A percentile compares a stretch with the other conserved stretches of the same genome.
Conservation (phyloP, 2,797 vertebrate species). For the Oreochromis mossambicus region DNA sequence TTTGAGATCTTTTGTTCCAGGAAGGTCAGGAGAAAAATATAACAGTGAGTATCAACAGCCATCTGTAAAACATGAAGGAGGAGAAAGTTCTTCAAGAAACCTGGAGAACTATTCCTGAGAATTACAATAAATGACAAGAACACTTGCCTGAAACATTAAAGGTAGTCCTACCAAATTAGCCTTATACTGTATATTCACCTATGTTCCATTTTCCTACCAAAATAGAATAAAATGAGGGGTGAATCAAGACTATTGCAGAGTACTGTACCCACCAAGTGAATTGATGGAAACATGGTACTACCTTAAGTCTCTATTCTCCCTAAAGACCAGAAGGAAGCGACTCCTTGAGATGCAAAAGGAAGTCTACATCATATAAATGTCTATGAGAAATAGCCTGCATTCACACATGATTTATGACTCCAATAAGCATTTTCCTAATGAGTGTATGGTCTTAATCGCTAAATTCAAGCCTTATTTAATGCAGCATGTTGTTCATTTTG, state of each 20-base stretch:
- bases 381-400: neutral
- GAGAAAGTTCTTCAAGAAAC: neutral
- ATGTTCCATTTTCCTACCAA: neutral
- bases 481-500: neutral
- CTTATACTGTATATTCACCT: neutral
- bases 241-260: neutral
- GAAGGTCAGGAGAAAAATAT: neutral
- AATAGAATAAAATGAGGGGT: neutral
- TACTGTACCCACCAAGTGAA: neutral
- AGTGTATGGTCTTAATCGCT: neutral
- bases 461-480: neutral
- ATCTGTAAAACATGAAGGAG: neutral
- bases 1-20: neutral
- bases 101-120: neutral
- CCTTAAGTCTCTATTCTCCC: neutral
- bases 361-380: neutral
- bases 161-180: neutral
- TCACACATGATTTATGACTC: neutral
- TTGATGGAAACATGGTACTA: neutral
- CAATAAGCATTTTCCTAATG: neutral
- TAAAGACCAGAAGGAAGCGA: neutral
- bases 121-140: neutral
- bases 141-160: neutral
- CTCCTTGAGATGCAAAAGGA: neutral
- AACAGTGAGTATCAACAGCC: fast-evolving